Evolutionary conservation across 1,140 invertebrate genomes (phyloP).

Genomic region (Meteorus sp.): DNA sequence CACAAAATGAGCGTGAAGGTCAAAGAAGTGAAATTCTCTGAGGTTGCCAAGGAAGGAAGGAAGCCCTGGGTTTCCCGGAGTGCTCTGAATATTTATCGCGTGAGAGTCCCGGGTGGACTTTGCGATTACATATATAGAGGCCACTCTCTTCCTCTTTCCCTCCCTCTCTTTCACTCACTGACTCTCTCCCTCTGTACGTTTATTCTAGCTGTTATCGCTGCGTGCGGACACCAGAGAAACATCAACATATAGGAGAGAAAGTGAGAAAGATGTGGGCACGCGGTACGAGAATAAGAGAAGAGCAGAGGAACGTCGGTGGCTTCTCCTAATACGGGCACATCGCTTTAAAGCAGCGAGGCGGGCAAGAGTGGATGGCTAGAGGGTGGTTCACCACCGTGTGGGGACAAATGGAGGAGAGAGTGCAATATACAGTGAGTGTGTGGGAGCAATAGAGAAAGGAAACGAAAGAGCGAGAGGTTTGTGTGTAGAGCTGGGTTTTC

Average conservation of each 20-base stretch:
- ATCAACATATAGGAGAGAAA: background rate
- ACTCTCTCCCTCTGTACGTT: no score
- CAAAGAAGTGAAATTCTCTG: background rate
- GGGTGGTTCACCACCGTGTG: slow-evolving; percentile 39
- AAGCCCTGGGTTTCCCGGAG: slow-evolving; percentile 12
- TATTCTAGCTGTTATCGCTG: slow-evolving; percentile 7
- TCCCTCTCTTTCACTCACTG: no score
- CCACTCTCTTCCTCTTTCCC: background rate
- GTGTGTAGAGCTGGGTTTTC: slow-evolving; percentile 34
- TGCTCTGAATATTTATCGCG: slow-evolving; percentile 26
- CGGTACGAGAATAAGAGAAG: no score
- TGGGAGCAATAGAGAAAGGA: slow-evolving; percentile 25
- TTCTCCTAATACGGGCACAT: slow-evolving; percentile 46
- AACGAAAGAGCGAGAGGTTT: slow-evolving; percentile 19
- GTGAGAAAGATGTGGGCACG: background rate
- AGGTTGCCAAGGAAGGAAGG: background rate
- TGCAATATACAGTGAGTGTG: no score
- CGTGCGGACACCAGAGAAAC: background rate
- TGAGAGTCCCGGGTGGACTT: slow-evolving; percentile 12
- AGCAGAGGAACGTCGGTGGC: slow-evolving; percentile 1
- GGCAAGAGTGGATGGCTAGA: slow-evolving; percentile 42
- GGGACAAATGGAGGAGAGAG: slow-evolving; percentile 7
- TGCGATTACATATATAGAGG: slow-evolving; percentile 6
- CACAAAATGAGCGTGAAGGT: background rate
- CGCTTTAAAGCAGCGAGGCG: slow-evolving; percentile 49